These are phyloP conservation scores for Labeo rohita DNA, from an alignment of 2,113 vertebrate genomes.

Conservation along the genomic window DNA sequence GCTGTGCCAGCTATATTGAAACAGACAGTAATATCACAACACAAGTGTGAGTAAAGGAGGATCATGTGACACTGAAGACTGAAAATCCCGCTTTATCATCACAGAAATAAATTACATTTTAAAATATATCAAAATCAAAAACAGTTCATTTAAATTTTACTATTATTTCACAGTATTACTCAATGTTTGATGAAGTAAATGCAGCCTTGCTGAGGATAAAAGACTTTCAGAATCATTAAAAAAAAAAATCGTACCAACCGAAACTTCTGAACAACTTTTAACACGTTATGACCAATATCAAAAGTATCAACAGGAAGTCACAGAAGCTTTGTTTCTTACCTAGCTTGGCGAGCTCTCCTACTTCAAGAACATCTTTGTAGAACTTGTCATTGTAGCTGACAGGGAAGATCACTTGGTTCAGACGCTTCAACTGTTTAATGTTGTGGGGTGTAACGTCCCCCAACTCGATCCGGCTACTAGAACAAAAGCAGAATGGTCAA, in stretches of 20 bases:
- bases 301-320: not conserved
- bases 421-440: conserved; percentile 98
- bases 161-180: not conserved
- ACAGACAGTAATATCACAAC: too few relatives aligned
- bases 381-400: conserved; percentile 99
- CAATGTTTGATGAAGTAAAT: not conserved
- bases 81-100: not conserved
- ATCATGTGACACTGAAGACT: not conserved
- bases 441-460: conserved; percentile 99
- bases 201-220: not conserved
- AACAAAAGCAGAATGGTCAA: conserved; percentile 96
- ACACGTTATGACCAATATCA: not conserved
- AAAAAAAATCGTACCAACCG: not conserved
- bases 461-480: conserved; percentile 99
- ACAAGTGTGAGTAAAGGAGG: too few relatives aligned
- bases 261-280: not conserved
- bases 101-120: not conserved
- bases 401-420: conserved; percentile 99
- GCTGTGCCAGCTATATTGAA: too few relatives aligned
- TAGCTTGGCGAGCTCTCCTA: conserved; percentile 98
- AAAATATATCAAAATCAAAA: not conserved
- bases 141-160: not conserved
- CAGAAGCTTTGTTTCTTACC: conserved; percentile 73
- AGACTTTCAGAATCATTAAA: not conserved
- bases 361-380: conserved; percentile 99